Evolutionary conservation across 2,888 invertebrate species (phyloP).

Genomic region (Hemithea aestivaria): DNA sequence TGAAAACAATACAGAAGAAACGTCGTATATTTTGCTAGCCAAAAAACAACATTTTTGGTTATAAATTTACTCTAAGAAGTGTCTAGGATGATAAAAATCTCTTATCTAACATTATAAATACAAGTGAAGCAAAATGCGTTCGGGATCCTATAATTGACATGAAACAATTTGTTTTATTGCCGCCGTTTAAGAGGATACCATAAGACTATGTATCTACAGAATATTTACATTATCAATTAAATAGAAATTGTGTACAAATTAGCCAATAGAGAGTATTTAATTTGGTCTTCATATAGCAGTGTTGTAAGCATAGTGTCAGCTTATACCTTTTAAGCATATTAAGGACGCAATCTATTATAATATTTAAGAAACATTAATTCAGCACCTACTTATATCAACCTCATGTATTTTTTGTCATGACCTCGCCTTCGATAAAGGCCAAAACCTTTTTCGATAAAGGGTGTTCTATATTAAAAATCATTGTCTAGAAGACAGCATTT

Average conservation of each 20-base stretch:
- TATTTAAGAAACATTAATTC: too few species aligned
- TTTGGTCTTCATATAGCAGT: constrained; percentile 13
- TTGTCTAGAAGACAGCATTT: too few species aligned
- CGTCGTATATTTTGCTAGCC: constrained; percentile 1
- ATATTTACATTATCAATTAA: constrained; percentile 3
- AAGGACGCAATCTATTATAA: too few species aligned
- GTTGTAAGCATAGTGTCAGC: constrained; percentile 8
- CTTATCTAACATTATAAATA: constrained; percentile 25
- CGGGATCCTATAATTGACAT: constrained; percentile 38
- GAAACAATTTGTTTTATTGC: constrained; percentile 38
- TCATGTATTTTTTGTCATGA: too few species aligned
- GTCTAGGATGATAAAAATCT: constrained; percentile 11
- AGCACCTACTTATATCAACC: too few species aligned
- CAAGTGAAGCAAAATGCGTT: constrained; percentile 28
- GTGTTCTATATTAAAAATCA: too few species aligned
- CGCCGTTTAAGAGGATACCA: constrained; percentile 24
- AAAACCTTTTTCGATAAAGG: too few species aligned
- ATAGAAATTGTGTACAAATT: constrained; percentile 19
- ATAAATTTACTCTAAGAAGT: constrained; percentile 7
- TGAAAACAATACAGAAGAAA: neutral
- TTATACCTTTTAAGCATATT: too few species aligned
- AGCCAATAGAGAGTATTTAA: constrained; percentile 13
- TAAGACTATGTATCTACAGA: constrained; percentile 18
- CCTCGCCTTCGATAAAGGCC: too few species aligned
- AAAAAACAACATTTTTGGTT: constrained; percentile 3